These are phyloP conservation scores for Anthopleura xanthogrammica DNA, from an alignment of 92 coral and sea anemone species.

Conservation along the genomic window DNA sequence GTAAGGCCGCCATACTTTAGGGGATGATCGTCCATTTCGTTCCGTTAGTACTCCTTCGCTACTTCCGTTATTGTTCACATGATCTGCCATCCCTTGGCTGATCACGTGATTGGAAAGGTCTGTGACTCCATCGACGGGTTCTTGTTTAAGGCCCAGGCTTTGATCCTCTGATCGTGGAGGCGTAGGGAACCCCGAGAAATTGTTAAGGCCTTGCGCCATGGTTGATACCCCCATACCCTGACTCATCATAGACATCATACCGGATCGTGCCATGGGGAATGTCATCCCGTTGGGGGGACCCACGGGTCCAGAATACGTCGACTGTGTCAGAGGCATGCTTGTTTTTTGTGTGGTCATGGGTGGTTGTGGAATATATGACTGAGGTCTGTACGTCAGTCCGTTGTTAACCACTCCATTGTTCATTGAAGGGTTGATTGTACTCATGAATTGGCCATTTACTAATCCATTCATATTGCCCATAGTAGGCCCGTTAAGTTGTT, in stretches of 20 bases:
- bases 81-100: conserved; percentile 66
- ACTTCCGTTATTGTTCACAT: conserved; percentile 60
- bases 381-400: conserved; percentile 75
- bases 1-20: conserved; percentile 91
- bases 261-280: conserved; percentile 74
- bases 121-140: conserved; percentile 63
- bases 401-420: conserved; percentile 81
- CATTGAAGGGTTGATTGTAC: conserved; percentile 50
- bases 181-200: conserved; percentile 56
- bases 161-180: conserved; percentile 77
- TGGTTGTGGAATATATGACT: conserved; percentile 73
- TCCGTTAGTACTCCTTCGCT: conserved; percentile 61
- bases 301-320: conserved; percentile 61
- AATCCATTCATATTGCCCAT: conserved; percentile 62
- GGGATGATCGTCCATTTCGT: conserved; percentile 79
- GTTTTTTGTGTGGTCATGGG: conserved; percentile 64
- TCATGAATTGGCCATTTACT: conserved; percentile 61
- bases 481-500: conserved; percentile 61
- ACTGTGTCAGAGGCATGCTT: conserved; percentile 66
- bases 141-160: conserved; percentile 72
- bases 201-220: conserved; percentile 69
- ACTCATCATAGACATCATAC: conserved; percentile 66
- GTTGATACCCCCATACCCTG: conserved; percentile 70
- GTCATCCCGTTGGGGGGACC: conserved; percentile 73
- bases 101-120: conserved; percentile 68